A percentile compares a stretch with the other conserved stretches of the same genome.
These are phyloP conservation scores for Ctenomys sociabilis DNA, from an alignment of 2,113 vertebrate species.

Conservation along the genomic window DNA sequence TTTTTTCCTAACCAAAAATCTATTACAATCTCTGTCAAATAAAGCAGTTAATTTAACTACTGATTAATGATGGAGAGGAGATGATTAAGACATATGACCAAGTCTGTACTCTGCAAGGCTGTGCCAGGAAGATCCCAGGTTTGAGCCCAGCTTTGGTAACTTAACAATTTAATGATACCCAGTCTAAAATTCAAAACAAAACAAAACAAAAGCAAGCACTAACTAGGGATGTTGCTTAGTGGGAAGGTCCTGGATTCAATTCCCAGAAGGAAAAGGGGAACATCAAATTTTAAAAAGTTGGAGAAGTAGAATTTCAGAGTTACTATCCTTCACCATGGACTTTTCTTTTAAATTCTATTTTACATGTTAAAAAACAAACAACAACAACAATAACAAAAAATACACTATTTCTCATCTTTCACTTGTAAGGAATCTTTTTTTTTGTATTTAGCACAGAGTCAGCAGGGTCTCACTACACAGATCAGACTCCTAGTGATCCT, in stretches of 20 bases:
- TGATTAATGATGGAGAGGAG: not conserved
- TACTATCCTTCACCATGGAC: not conserved
- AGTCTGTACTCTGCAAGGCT: not conserved
- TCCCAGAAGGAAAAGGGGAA: not conserved
- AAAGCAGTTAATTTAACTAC: conserved; percentile 13
- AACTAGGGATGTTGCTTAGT: too few species aligned
- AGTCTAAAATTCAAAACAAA: not conserved
- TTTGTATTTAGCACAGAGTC: too few species aligned
- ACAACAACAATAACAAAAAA: too few species aligned
- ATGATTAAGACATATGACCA: not conserved
- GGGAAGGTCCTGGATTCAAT: too few species aligned
- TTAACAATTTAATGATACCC: not conserved
- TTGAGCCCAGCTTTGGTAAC: not conserved
- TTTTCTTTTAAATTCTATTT: conserved; percentile 25
- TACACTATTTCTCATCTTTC: conserved; percentile 11
- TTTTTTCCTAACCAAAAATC: not conserved
- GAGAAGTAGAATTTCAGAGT: conserved; percentile 30
- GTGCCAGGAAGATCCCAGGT: too few species aligned
- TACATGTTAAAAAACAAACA: conserved; percentile 32
- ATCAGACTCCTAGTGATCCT: too few species aligned
- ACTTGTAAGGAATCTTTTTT: conserved; percentile 32
- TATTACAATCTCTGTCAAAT: conserved; percentile 25
- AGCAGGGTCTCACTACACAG: too few species aligned
- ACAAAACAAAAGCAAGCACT: not conserved
- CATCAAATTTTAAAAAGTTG: conserved; percentile 14